Evolutionary conservation across 2,888 invertebrate genomes (phyloP), one percentile per base, ranked within the genome.

Genomic region (Sabatieria punctata): DNA sequence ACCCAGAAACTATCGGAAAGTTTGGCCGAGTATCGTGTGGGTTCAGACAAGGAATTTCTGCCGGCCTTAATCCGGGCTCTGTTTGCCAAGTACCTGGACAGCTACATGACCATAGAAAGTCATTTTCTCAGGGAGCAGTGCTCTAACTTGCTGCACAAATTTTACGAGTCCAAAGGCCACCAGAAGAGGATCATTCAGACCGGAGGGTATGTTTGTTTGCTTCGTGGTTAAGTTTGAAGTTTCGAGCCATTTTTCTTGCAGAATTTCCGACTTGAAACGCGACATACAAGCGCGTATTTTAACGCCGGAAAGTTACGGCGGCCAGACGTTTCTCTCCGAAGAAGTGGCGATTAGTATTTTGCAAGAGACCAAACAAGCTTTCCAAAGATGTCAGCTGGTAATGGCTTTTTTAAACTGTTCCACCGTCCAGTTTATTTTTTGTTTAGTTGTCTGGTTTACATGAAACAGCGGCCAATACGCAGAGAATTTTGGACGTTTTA

Each of bases 311-410:
- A 85, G 89, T 68, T 91, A 86, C 63, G 91, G 89, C 2, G 93
- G 88, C 0, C 93, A 97, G 70, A 95, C 89, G 0, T 89, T 93
- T 65, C 74, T 97, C 0, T 89, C 89, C 1, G 91, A 93, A 66
- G 85, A 88, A 63, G 75, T 93, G 2, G 89, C 89, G 0, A 84
- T 88, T 54, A 82, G 78, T 58, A 76, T 95, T 61, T 70, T 97
- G 36, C 85, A 84, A 64, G 71, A 72, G 49, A 82, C 85, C 1
- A 85, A 85, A 67, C 77, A 81, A 33, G 86, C 91, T 0, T 83
- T 93, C 56, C 78, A 82, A 55, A 74, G 93, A 49, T 89, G 89
- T 64, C 79, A 82, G 52, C 72, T 82, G 60, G 79, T 82, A 64
- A 63, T 67, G n/a, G 8, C n/a, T 38, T 21, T 18, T 38, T 13